Conservation (phyloP, 2,797 vertebrate species). For the Tangara arthus region DNA sequence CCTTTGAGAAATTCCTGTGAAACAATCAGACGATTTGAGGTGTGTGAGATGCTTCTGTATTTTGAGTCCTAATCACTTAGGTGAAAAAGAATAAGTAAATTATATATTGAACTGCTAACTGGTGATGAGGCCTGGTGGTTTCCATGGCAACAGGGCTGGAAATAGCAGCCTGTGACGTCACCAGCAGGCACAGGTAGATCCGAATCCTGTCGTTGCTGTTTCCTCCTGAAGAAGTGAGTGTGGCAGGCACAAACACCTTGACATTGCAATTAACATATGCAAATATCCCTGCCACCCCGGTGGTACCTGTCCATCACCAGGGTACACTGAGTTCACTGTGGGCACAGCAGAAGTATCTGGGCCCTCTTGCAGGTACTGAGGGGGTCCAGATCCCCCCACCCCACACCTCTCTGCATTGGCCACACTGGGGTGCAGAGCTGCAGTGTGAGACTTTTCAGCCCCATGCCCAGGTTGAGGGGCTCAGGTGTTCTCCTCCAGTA, state of each 20-base stretch:
- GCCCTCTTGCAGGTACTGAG: not conserved
- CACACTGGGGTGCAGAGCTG: fast-evolving
- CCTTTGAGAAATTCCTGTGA: conserved; percentile 15
- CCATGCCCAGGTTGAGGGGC: fast-evolving
- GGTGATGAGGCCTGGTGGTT: conserved; percentile 82
- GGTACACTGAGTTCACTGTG: fast-evolving
- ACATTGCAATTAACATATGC: conserved; percentile 26
- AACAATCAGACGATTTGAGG: not conserved
- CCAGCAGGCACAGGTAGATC: conserved; percentile 78
- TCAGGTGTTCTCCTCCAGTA: not conserved
- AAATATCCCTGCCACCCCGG: not conserved
- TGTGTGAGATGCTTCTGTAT: conserved; percentile 67
- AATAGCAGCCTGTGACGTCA: conserved; percentile 79
- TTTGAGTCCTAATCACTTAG: conserved; percentile 71
- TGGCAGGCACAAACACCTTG: conserved; percentile 46
- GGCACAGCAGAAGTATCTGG: not conserved
- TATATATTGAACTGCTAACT: conserved; percentile 82
- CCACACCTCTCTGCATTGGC: not conserved
- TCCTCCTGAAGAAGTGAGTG: conserved; percentile 49
- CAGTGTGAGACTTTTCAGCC: not conserved
- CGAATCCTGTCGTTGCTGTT: conserved; percentile 56
- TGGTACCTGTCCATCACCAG: not conserved
- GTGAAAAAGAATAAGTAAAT: conserved; percentile 80
- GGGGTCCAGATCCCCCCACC: not conserved
- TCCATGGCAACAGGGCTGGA: conserved; percentile 81